These are phyloP conservation scores for Margaritifera margaritifera DNA, from an alignment of 2,888 invertebrate genomes.

Conservation along the genomic window DNA sequence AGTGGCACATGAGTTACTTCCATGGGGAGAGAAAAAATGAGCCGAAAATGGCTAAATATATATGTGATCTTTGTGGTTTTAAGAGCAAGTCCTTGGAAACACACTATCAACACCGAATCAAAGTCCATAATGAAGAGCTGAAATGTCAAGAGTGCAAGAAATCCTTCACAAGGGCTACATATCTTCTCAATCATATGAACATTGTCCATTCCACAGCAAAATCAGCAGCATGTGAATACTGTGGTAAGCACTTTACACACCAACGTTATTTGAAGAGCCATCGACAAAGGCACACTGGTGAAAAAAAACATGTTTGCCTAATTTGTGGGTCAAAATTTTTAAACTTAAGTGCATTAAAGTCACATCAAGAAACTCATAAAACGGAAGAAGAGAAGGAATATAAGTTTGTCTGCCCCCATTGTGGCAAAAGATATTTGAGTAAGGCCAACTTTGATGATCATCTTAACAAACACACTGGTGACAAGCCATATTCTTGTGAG, in stretches of 20 bases:
- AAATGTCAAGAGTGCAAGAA: slow-evolving; percentile 41
- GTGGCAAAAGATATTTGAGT: slow-evolving; percentile 44
- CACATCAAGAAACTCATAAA: slow-evolving; percentile 56
- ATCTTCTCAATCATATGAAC: slow-evolving; percentile 40
- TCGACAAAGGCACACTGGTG: neutral
- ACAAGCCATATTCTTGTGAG: slow-evolving; percentile 50
- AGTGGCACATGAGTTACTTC: slow-evolving; percentile 19
- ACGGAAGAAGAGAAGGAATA: slow-evolving; percentile 42
- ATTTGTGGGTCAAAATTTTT: slow-evolving; percentile 11
- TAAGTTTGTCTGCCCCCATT: slow-evolving; percentile 45
- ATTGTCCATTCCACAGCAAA: slow-evolving; percentile 32
- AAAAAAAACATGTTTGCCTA: neutral
- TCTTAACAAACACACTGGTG: slow-evolving; percentile 60
- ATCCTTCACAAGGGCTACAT: slow-evolving; percentile 25
- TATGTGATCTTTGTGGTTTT: slow-evolving; percentile 35
- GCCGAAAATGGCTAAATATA: slow-evolving; percentile 18
- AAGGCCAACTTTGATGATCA: slow-evolving; percentile 52
- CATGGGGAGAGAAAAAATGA: slow-evolving; percentile 9
- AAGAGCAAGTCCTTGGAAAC: slow-evolving; percentile 25
- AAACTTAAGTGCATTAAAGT: slow-evolving; percentile 37
- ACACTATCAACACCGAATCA: slow-evolving; percentile 31
- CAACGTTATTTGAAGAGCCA: slow-evolving; percentile 39
- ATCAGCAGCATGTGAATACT: slow-evolving; percentile 30
- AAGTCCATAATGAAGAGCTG: slow-evolving; percentile 21
- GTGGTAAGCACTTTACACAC: slow-evolving; percentile 42